Conservation (phyloP, 2,113 vertebrate species). For the Symphodus melops region DNA sequence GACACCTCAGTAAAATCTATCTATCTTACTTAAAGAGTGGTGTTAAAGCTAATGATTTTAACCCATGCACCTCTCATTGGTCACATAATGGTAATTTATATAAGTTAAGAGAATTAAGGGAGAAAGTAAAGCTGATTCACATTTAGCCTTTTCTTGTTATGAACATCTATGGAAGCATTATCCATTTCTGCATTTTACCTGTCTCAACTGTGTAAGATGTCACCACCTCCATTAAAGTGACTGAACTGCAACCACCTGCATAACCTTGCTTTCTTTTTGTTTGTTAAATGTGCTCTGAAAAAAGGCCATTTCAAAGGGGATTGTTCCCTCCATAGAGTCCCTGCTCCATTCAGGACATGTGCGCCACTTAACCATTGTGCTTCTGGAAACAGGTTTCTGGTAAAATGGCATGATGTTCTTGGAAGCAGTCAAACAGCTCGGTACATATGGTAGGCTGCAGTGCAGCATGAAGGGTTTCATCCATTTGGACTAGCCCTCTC, state of each 20-base stretch:
- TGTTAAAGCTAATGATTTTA: too few species aligned
- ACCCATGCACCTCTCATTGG: too few species aligned
- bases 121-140: neutral
- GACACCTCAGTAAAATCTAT: neutral
- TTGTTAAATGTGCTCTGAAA: neutral
- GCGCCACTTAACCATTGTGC: neutral
- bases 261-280: conserved; percentile 7
- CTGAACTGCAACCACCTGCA: neutral
- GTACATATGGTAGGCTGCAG: conserved; percentile 17
- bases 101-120: neutral
- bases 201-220: conserved; percentile 2
- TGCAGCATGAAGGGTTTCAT: conserved; percentile 27
- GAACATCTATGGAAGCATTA: neutral
- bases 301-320: neutral
- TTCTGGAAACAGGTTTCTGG: neutral
- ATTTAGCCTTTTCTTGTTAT: too few species aligned
- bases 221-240: conserved; percentile 35
- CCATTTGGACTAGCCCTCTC: conserved; percentile 15
- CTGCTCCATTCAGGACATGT: neutral
- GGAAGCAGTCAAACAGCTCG: conserved; percentile 1
- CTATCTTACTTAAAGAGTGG: neutral
- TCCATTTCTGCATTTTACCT: neutral
- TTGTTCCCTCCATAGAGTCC: neutral
- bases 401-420: neutral
- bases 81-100: neutral